Evolutionary conservation across 2,888 invertebrate genomes (phyloP), one percentile per base, ranked within the genome.

Genomic region (Drosophila neonasuta): DNA sequence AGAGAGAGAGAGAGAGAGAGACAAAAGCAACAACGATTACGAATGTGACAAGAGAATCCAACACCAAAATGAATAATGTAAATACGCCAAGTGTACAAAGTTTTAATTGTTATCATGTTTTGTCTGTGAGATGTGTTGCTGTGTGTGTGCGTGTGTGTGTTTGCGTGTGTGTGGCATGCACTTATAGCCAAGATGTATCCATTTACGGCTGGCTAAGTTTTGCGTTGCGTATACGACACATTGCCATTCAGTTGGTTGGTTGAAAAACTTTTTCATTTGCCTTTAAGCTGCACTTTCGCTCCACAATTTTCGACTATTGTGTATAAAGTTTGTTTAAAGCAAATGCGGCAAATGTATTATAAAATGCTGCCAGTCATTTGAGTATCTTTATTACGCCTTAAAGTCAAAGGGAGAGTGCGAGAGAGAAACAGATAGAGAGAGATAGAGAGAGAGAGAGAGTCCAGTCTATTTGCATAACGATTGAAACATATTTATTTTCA

Each of bases 81-180:
- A 85, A 87, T 82, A 86, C 87, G 85, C 80, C 88, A 83, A 83
- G 86, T 83, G 82, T 83, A 78, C 82, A 87, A 83, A 83, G 84
- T 83, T 83, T 83, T 83, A 83, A 83, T 83, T 83, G 82, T 83
- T 83, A 87, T 87, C 86, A 83, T 87, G 86, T 81, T 81, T 81
- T 81, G 86, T 80, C 79, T 86, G 72, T 71, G 42, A 41, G 34
- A 39, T 46, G 52, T 15, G 44, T 41, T 34, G 11, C 45, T 46
- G 10, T 42, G 7, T 42, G 36, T 48, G 13, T 55, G 20, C 49
- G 42, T 44, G 51, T 34, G 24, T 32, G 20, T 15, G 13, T 32
- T 20, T 45, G 20, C 20, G 32, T 29, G 49, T 59, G 42, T 41
- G 41, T 15, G 56, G 39, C 70, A 67, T 77, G 80, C 84, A 86